These are phyloP conservation scores for Euclidia mi DNA, from an alignment of 2,888 invertebrate species.

Conservation along the genomic window DNA sequence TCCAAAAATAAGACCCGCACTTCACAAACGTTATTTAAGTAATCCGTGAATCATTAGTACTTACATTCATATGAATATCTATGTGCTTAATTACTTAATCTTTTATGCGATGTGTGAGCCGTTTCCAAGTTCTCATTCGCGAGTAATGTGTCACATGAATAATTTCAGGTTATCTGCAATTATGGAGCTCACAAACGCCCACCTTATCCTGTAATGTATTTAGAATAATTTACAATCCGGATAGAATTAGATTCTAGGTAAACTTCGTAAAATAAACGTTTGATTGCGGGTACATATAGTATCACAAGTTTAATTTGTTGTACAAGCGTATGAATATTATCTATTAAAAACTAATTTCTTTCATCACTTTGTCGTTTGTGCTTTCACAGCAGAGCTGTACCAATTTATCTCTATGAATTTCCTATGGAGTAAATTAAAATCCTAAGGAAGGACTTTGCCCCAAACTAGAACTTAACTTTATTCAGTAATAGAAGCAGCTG, in stretches of 20 bases:
- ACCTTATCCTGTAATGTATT: slow-evolving; percentile 47
- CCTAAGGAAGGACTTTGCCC: no score
- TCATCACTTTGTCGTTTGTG: no score
- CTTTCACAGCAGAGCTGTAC: no score
- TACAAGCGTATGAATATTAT: no score
- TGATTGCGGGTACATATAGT: not conserved
- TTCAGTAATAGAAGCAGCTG: no score
- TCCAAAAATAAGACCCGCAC: no score
- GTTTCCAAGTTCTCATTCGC: slow-evolving; percentile 47
- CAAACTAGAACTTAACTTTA: no score
- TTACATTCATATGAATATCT: slow-evolving; percentile 33
- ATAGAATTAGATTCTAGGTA: slow-evolving; percentile 22
- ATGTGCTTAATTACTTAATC: slow-evolving; percentile 40
- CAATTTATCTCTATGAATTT: no score
- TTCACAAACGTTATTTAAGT: not conserved
- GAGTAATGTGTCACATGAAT: slow-evolving; percentile 59
- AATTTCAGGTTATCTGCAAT: slow-evolving; percentile 62
- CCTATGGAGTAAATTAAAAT: no score
- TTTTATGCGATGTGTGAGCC: slow-evolving; percentile 46
- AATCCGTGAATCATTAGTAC: slow-evolving; percentile 26
- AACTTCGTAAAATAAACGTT: not conserved
- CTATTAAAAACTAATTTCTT: no score
- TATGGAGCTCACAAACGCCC: slow-evolving; percentile 43
- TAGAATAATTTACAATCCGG: slow-evolving; percentile 56
- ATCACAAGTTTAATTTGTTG: no score